Conservation (phyloP, 2,113 vertebrate genomes). For the Nerophis lumbriciformis region DNA sequence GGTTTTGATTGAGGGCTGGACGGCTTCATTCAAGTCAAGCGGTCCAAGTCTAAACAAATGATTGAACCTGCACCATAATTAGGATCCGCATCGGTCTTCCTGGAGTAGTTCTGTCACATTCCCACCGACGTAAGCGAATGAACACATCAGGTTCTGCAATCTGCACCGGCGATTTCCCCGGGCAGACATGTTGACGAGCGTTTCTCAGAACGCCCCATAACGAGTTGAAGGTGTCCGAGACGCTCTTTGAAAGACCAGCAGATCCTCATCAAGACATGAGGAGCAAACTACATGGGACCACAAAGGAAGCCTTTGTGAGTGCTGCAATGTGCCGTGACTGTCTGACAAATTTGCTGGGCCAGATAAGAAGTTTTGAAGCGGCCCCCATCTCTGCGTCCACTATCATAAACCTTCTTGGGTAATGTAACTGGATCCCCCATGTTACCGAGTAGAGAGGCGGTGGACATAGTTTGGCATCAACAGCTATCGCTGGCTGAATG, state of each 20-base stretch:
- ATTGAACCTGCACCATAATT: too few species aligned
- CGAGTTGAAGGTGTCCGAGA: conserved; percentile 53
- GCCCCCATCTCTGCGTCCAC: conserved; percentile 46
- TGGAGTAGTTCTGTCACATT: too few species aligned
- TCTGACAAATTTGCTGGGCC: conserved; percentile 61
- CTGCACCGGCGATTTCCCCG: neutral
- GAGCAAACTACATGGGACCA: conserved; percentile 43
- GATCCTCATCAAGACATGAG: conserved; percentile 51
- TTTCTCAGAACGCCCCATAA: neutral
- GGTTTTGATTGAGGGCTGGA: too few species aligned
- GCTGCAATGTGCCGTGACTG: conserved; percentile 74
- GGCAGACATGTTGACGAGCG: neutral
- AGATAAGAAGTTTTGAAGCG: conserved; percentile 66
- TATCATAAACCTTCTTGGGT: conserved; percentile 56
- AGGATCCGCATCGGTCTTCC: too few species aligned
- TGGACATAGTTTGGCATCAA: conserved; percentile 45
- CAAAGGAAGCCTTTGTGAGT: conserved; percentile 69
- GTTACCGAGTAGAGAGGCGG: conserved; percentile 44
- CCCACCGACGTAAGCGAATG: too few species aligned
- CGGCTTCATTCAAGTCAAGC: too few species aligned
- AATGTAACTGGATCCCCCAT: conserved; percentile 65
- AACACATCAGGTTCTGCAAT: neutral
- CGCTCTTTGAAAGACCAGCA: conserved; percentile 61
- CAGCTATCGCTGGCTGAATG: conserved; percentile 22
- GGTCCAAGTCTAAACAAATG: too few species aligned